phyloP scores from a whole-genome alignment of 2,797 vertebrate species.

The Gymnothorax javanicus region DNA sequence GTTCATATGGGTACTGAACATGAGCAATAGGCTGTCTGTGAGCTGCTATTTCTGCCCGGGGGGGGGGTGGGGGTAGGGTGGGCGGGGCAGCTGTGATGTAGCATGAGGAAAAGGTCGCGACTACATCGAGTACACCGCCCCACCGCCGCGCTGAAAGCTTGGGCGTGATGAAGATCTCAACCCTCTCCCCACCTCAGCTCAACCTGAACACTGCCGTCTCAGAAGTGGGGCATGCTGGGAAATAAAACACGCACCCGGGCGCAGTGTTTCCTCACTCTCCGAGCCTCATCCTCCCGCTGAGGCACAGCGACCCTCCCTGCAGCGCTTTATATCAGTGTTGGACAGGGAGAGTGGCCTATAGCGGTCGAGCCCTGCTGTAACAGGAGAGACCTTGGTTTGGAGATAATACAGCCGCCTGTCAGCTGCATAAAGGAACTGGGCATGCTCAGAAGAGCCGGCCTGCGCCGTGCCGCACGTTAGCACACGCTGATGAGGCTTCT shows the following conservation, averaged over 20 bases:
- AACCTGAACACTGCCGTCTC: slow-evolving; percentile 45
- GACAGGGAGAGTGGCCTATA: not conserved
- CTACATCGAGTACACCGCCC: slow-evolving; percentile 14
- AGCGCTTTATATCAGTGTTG: not conserved
- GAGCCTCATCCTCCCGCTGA: not conserved
- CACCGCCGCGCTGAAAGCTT: slow-evolving; percentile 31
- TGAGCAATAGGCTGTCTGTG: slow-evolving; percentile 41
- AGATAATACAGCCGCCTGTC: not conserved
- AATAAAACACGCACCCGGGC: not conserved
- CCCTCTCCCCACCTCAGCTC: slow-evolving; percentile 39
- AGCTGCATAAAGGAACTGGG: not conserved
- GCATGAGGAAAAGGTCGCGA: not conserved
- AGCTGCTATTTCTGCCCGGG: slow-evolving; percentile 41
- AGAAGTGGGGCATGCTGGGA: slow-evolving; percentile 48
- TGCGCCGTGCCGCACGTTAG: not conserved
- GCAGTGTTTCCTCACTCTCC: not conserved
- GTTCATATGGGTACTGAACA: slow-evolving; percentile 53
- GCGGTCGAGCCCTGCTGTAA: not conserved
- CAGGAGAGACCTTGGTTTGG: not conserved
- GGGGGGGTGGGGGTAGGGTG: not conserved
- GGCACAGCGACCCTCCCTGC: not conserved
- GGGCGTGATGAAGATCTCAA: slow-evolving; percentile 51
- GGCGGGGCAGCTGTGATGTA: slow-evolving; percentile 17
- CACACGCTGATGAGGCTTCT: not conserved
- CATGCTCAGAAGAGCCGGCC: not conserved